phyloP scores from a whole-genome alignment of 2,797 vertebrate genomes.

The Channa striata region DNA sequence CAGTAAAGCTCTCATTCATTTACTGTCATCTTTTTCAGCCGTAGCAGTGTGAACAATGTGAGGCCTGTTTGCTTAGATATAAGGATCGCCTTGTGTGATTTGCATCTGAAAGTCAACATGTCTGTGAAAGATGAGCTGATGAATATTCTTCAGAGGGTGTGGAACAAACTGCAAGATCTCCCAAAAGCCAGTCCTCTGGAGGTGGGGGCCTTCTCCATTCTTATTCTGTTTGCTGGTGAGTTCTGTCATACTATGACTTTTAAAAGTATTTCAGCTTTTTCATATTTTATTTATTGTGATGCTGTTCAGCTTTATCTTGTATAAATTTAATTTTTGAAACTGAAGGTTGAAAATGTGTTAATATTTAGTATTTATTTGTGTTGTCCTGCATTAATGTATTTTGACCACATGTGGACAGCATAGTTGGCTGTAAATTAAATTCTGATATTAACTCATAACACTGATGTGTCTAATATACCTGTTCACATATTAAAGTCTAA shows the following conservation, averaged over 20 bases:
- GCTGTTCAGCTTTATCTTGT: background rate
- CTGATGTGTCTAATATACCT: no score
- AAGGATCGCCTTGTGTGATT: background rate
- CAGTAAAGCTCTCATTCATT: background rate
- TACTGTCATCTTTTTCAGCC: constrained; percentile 19
- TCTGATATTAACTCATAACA: no score
- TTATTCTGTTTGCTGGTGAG: constrained; percentile 90
- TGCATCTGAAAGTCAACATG: constrained; percentile 56
- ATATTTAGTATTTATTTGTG: no score
- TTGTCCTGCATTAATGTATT: background rate
- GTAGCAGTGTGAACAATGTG: background rate
- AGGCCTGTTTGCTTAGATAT: background rate
- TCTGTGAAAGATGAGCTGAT: constrained; percentile 73
- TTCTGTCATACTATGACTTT: background rate
- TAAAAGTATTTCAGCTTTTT: background rate
- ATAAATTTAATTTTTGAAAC: background rate
- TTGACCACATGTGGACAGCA: background rate
- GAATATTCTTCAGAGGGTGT: constrained; percentile 81
- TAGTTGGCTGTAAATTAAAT: no score
- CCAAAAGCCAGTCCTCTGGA: constrained; percentile 87
- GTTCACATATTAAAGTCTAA: no score
- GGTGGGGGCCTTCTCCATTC: constrained; percentile 85
- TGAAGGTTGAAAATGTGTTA: background rate
- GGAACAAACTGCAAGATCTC: constrained; percentile 87
- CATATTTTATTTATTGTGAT: background rate